Evolutionary conservation across 2,888 invertebrate species (phyloP), one percentile per base, ranked within the genome.

Genomic region (Morpho deidamia): DNA sequence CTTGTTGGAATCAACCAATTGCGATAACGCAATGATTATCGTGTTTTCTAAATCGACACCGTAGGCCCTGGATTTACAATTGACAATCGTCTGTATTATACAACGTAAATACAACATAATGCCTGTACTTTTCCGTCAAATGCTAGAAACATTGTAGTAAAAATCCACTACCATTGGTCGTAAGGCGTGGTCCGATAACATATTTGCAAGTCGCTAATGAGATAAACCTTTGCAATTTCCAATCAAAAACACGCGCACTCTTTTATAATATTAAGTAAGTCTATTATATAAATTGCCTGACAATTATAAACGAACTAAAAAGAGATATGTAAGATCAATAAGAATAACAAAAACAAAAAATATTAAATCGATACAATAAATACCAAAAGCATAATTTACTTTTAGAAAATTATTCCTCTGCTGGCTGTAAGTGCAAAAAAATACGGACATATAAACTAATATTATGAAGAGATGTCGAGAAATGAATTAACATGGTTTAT

Each of bases 131-230:
- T 53, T 48, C 11, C 51, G 49, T 51, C 43, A 55, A 59, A 57
- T 56, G 44, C 55, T 55, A 58, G 52, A 60, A 23, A 58, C 53
- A 48, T 52, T 56, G 55, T 51, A 59, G 47, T 52, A 46, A 57
- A 50, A 48, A 53, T 48, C 40, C 40, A 23, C 58, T 56, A 60
- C 65, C 58, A 71, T 70, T 63, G 63, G 64, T 62, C 57, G 67
- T 67, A 62, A 69, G 70, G 71, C 71, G 71, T 69, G 70, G 67
- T 67, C 45, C 58, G 44, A 57, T 49, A 43, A 51, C 46, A 52
- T 55, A 55, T 58, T 51, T 40, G 50, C 60, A 53, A 59, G 51
- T 51, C 58, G 44, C 48, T 67, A 64, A 64, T 62, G 59, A 64
- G 61, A 62, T 65, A 65, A 61, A 59, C 54, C 11, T 37, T 35